Percentiles rank a stretch among this genome's conserved stretches.
Evolutionary conservation across 2,888 invertebrate genomes (phyloP).

Genomic region (Acleris emargana): DNA sequence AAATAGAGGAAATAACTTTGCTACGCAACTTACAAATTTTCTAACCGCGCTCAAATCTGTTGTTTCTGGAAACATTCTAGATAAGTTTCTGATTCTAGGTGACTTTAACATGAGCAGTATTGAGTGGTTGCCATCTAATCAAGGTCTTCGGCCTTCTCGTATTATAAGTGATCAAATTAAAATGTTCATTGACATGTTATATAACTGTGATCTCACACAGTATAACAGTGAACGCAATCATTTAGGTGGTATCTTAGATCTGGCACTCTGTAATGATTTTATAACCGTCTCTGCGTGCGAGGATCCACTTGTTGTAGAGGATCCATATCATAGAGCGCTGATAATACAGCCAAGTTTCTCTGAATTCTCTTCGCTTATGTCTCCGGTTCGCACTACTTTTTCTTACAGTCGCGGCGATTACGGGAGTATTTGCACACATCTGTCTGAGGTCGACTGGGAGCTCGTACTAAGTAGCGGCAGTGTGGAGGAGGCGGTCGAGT

Average conservation of each 20-base stretch:
- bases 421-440: background rate
- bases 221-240: too few relatives aligned
- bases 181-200: background rate
- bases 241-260: too few relatives aligned
- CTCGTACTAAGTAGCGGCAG: background rate
- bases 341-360: too few relatives aligned
- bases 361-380: too few relatives aligned
- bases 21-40: too few relatives aligned
- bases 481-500: background rate
- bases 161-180: background rate
- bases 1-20: background rate
- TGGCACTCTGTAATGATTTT: too few relatives aligned
- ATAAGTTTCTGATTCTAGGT: too few relatives aligned
- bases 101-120: background rate
- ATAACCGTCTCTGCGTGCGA: too few relatives aligned
- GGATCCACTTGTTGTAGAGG: too few relatives aligned
- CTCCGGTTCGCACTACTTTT: too few relatives aligned
- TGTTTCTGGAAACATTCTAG: too few relatives aligned
- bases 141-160: background rate
- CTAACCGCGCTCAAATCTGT: background rate
- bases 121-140: background rate
- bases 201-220: background rate
- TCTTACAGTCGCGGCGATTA: background rate
- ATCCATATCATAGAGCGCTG: too few relatives aligned
- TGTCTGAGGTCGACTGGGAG: background rate